phyloP scores from a whole-genome alignment of 2,113 vertebrate species.

The Platichthys stellatus region DNA sequence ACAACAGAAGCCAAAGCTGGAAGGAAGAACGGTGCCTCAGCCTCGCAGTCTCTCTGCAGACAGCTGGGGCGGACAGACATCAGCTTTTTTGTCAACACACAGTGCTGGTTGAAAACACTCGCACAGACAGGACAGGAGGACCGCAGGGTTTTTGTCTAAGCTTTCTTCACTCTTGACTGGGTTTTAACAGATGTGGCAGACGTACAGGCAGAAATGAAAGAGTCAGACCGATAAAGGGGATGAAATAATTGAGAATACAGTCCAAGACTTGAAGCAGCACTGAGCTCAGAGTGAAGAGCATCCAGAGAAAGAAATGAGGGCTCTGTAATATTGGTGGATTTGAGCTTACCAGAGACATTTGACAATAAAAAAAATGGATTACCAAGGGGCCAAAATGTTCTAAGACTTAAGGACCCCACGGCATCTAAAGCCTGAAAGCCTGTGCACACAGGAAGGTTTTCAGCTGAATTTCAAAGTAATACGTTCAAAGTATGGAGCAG shows the following conservation, averaged over 20 bases:
- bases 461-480: too few species aligned
- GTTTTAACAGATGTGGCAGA: not conserved
- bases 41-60: constrained; percentile 35
- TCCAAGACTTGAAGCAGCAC: not conserved
- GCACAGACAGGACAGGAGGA: constrained; percentile 2
- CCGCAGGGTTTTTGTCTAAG: not conserved
- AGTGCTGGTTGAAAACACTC: constrained; percentile 14
- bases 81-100: constrained; percentile 45
- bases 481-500: too few species aligned
- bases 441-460: too few species aligned
- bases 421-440: not conserved
- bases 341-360: not conserved
- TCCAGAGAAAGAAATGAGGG: not conserved
- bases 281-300: not conserved
- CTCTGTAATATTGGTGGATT: not conserved
- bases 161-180: not conserved
- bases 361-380: not conserved
- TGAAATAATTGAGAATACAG: constrained; percentile 28
- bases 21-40: not conserved
- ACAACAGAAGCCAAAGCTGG: constrained; percentile 25
- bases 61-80: constrained; percentile 43
- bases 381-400: not conserved
- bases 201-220: not conserved
- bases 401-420: not conserved
- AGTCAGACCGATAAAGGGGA: constrained; percentile 9